phyloP scores from a whole-genome alignment of 1,140 invertebrate genomes.

The Achroia grisella region DNA sequence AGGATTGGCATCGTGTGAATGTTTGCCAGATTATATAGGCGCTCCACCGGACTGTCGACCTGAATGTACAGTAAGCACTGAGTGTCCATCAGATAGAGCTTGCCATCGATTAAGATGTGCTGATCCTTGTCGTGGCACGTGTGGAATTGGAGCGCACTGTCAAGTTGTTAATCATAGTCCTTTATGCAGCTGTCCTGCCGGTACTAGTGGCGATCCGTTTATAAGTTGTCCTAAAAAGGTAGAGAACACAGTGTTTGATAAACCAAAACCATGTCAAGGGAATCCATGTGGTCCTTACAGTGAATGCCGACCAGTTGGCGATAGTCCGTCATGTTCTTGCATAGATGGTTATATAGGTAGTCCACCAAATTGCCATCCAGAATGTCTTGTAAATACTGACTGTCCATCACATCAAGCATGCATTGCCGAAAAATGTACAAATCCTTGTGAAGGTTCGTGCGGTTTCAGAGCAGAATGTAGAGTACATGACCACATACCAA shows the following conservation, averaged over 20 bases:
- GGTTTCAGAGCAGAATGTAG: slow-evolving; percentile 83
- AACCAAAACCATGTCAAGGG: slow-evolving; percentile 77
- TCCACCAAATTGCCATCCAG: slow-evolving; percentile 85
- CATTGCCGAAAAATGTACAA: slow-evolving; percentile 84
- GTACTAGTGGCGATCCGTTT: slow-evolving; percentile 81
- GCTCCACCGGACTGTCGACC: slow-evolving; percentile 81
- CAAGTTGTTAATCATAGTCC: slow-evolving; percentile 84
- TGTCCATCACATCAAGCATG: slow-evolving; percentile 86
- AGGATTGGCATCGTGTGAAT: slow-evolving; percentile 79
- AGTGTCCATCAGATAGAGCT: slow-evolving; percentile 80
- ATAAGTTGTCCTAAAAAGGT: slow-evolving; percentile 74
- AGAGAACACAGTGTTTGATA: slow-evolving; percentile 32
- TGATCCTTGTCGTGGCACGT: slow-evolving; percentile 81
- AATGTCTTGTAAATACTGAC: slow-evolving; percentile 86
- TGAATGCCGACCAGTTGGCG: slow-evolving; percentile 74
- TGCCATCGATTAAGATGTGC: slow-evolving; percentile 83
- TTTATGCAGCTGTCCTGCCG: slow-evolving; percentile 81
- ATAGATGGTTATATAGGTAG: slow-evolving; percentile 82
- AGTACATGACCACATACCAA: slow-evolving; percentile 84
- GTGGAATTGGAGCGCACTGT: slow-evolving; percentile 81
- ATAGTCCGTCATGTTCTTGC: slow-evolving; percentile 83
- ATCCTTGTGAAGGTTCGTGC: slow-evolving; percentile 87
- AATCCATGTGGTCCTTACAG: slow-evolving; percentile 87
- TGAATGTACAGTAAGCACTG: slow-evolving; percentile 82
- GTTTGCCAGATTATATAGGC: slow-evolving; percentile 77